Conservation (phyloP, 2,113 vertebrate genomes). For the Eptatretus burgeri region DNA sequence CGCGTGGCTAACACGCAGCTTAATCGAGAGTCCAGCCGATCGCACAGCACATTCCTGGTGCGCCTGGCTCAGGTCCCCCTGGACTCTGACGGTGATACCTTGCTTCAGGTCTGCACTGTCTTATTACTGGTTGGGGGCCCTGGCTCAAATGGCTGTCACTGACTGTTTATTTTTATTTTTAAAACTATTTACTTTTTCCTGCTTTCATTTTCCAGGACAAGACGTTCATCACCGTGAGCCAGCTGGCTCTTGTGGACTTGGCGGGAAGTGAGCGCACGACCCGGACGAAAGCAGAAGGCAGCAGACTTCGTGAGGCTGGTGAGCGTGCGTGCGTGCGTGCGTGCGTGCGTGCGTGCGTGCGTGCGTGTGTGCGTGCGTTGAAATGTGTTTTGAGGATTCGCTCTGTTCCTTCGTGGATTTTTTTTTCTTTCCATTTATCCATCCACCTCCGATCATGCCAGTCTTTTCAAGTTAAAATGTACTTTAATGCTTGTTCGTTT, state of each 20-base stretch:
- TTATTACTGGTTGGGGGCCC: not conserved
- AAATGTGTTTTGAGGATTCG: too few species aligned
- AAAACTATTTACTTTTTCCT: not conserved
- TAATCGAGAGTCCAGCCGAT: slow-evolving; percentile 69
- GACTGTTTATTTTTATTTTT: not conserved
- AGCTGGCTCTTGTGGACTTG: slow-evolving; percentile 68
- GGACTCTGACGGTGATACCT: slow-evolving; percentile 52
- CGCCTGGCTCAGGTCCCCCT: slow-evolving; percentile 67
- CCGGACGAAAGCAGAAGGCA: slow-evolving; percentile 64
- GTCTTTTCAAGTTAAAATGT: too few species aligned
- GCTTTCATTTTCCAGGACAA: slow-evolving; percentile 29
- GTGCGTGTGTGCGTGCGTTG: too few species aligned
- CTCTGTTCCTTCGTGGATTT: too few species aligned
- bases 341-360: not conserved
- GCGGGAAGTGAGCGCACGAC: slow-evolving; percentile 82
- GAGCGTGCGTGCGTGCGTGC: not conserved
- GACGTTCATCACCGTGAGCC: slow-evolving; percentile 48
- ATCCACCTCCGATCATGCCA: too few species aligned
- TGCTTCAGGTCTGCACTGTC: slow-evolving; percentile 34
- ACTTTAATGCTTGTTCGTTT: too few species aligned
- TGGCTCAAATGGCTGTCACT: too few species aligned
- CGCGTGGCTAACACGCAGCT: slow-evolving; percentile 47
- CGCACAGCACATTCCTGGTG: slow-evolving; percentile 63
- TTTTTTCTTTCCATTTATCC: too few species aligned
- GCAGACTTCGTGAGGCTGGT: slow-evolving; percentile 63